These are phyloP conservation scores for Melanocharis versteri DNA, from an alignment of 2,113 vertebrate genomes.

Conservation along the genomic window DNA sequence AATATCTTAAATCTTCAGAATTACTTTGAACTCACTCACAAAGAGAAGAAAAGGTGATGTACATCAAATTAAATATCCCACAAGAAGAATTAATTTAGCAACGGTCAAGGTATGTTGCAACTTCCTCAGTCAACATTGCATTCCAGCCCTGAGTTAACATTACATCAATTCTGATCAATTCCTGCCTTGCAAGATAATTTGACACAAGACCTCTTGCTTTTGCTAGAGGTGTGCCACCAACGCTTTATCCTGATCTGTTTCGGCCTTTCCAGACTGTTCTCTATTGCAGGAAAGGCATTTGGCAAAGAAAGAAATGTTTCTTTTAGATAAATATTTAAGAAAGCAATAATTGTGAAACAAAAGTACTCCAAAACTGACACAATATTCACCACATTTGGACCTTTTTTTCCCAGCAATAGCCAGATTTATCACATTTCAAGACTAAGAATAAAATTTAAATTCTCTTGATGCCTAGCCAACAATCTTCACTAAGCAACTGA, in stretches of 20 bases:
- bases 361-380: not conserved
- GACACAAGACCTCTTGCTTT: not conserved
- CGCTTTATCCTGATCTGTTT: not conserved
- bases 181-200: not conserved
- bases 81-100: not conserved
- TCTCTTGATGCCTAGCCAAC: not conserved
- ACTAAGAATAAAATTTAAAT: not conserved
- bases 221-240: not conserved
- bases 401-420: not conserved
- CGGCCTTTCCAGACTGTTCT: not conserved
- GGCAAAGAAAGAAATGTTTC: conserved; percentile 9
- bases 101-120: not conserved
- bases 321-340: conserved; percentile 9
- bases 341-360: conserved; percentile 14
- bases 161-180: not conserved
- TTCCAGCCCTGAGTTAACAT: not conserved
- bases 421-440: not conserved
- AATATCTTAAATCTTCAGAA: not conserved
- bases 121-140: not conserved
- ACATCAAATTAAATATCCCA: not conserved
- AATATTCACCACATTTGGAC: not conserved
- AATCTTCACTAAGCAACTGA: not conserved
- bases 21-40: not conserved
- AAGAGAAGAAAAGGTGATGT: not conserved
- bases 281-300: conserved; percentile 4